Percentiles rank a stretch among this genome's conserved stretches.
phyloP scores from a whole-genome alignment of 1,140 invertebrate genomes.

The Lithobius niger region DNA sequence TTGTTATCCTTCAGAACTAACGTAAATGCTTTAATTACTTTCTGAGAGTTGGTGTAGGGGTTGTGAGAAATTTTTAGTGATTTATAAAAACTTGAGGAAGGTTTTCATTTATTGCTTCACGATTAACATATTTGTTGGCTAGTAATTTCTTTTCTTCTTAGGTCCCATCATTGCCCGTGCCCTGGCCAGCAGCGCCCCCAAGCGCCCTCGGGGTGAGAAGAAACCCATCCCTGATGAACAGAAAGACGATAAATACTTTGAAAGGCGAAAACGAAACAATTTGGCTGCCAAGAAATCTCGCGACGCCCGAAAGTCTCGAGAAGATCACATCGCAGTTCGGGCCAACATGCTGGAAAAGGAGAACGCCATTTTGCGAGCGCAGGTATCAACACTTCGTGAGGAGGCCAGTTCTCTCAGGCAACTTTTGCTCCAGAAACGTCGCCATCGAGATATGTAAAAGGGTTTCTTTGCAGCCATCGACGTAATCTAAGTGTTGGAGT shows the following conservation, averaged over 20 bases:
- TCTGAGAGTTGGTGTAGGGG: too few species aligned
- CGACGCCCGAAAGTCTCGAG: slow-evolving; percentile 30
- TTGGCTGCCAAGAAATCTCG: slow-evolving; percentile 51
- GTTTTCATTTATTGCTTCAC: background rate
- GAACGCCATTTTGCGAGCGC: slow-evolving; percentile 65
- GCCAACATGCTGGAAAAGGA: slow-evolving; percentile 70
- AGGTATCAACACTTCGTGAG: slow-evolving; percentile 61
- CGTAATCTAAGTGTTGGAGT: too few species aligned
- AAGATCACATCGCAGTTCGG: slow-evolving; percentile 55
- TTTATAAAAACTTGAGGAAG: background rate
- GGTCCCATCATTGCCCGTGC: slow-evolving; percentile 25
- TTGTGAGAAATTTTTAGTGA: background rate
- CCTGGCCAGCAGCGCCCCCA: slow-evolving; percentile 26
- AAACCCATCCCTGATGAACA: slow-evolving; percentile 69
- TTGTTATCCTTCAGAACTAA: background rate
- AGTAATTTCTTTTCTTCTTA: slow-evolving; percentile 2
- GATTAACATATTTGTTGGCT: background rate
- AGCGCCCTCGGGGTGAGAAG: slow-evolving; percentile 62
- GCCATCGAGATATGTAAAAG: too few species aligned
- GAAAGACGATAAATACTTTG: slow-evolving; percentile 81
- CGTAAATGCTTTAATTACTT: too few species aligned
- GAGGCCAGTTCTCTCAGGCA: slow-evolving; percentile 56
- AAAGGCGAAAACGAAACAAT: slow-evolving; percentile 71
- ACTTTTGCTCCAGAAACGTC: slow-evolving; percentile 33
- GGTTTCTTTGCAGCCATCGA: too few species aligned